These are phyloP conservation scores for Macroramphosus scolopax DNA, from an alignment of 2,797 vertebrate genomes.

Conservation along the genomic window DNA sequence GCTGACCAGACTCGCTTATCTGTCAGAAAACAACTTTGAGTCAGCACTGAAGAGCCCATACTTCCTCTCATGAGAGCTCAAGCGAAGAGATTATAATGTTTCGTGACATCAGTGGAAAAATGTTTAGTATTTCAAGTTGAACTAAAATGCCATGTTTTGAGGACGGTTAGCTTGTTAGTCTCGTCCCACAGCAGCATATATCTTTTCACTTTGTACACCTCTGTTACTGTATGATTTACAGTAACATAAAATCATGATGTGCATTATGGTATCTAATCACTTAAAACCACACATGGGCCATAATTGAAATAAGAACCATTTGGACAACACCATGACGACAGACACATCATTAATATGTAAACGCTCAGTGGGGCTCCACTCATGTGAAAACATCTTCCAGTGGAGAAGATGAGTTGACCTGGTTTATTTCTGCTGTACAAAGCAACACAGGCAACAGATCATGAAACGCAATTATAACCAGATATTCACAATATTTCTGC, in stretches of 20 bases:
- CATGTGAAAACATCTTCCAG: not conserved
- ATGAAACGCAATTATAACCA: not conserved
- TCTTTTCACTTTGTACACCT: not conserved
- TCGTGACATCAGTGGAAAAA: no score
- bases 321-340: no score
- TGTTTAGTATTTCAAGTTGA: no score
- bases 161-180: no score
- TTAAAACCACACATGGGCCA: not conserved
- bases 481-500: not conserved
- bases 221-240: not conserved
- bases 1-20: constrained; percentile 7
- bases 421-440: constrained; percentile 12
- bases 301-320: no score
- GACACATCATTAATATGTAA: not conserved
- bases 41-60: not conserved
- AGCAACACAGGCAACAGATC: not conserved
- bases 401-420: constrained; percentile 15
- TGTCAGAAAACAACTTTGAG: constrained; percentile 3
- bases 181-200: not conserved
- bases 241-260: not conserved
- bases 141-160: no score
- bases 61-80: constrained; percentile 1
- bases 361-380: not conserved
- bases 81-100: not conserved
- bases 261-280: no score